Base-by-base conservation (phyloP, 2,888 invertebrate genomes). In the Oasisia sp. region DNA sequence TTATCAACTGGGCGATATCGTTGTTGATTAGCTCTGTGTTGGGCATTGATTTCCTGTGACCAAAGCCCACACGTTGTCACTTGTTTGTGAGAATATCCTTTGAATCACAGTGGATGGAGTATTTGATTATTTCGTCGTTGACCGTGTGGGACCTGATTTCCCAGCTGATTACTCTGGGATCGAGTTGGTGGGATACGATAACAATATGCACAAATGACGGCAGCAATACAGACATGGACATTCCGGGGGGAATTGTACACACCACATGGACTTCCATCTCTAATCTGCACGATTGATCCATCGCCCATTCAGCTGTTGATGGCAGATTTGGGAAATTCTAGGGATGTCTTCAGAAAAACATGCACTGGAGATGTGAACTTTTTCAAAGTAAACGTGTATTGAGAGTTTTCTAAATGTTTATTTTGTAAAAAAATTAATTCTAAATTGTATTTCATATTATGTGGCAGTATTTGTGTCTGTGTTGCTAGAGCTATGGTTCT, bases 11-110 rank as follows among this genome's bases (percentile, higher is more conserved):
- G 27, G 4, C 7, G 74, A 74, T 74, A 74, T 74, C 74, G 2
- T 74, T 27, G 74, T 74, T 74, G 74, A 74, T 74, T 74, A 74
- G 74, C 74, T 27, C 0, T 74, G 74, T 4, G n/a, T 19, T 7
- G 74, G 27, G 74, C n/a, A 74, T 74, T 74, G 74, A 74, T 74
- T 74, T 74, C 74, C 74, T 74, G 74, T 27, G 74, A 74, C 74
- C 19, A 74, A 74, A 74, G 74, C 74, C 74, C 27, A 74, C 27
- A 19, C 50, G 9, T 50, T 50, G 50, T 74, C 27, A 0, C 4
- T 74, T 74, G 74, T 74, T 19, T 3, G 74, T 27, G 27, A 7
- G 27, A 74, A 74, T 74, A 74, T 27, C 74, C 74, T 74, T 50
- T 74, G 74, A 74, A 74, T 74, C 74, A 74, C 74, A 5, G n/a